These are phyloP conservation scores for Piezodorus guildinii DNA, from an alignment of 1,140 invertebrate species.

Conservation along the genomic window DNA sequence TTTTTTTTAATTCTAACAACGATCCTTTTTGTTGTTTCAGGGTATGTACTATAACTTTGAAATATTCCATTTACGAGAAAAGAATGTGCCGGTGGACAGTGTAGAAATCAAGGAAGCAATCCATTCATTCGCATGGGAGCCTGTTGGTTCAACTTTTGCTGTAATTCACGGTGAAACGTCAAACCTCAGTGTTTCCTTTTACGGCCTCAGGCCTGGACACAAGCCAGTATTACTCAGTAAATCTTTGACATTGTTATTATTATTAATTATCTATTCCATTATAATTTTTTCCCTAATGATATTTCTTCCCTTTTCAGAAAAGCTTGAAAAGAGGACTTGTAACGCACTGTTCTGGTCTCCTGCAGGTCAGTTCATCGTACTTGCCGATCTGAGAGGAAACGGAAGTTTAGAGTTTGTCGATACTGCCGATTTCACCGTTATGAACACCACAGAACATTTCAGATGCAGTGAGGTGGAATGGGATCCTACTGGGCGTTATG, in stretches of 20 bases:
- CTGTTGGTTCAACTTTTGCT: slow-evolving; percentile 87
- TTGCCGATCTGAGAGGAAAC: slow-evolving; percentile 76
- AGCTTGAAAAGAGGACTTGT: slow-evolving; percentile 81
- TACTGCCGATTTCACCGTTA: slow-evolving; percentile 86
- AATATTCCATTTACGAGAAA: slow-evolving; percentile 96
- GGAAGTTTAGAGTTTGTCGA: slow-evolving; percentile 91
- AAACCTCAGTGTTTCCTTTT: slow-evolving; percentile 84
- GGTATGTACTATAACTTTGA: slow-evolving; percentile 99
- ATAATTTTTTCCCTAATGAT: slow-evolving; percentile 23
- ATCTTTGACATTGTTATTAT: slow-evolving; percentile 27
- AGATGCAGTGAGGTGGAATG: slow-evolving; percentile 93
- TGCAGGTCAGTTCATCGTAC: slow-evolving; percentile 85
- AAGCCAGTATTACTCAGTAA: slow-evolving; percentile 72
- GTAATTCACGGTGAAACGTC: slow-evolving; percentile 90
- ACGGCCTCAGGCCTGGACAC: slow-evolving; percentile 77
- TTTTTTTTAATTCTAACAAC: no score
- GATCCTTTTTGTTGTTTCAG: slow-evolving; percentile 35
- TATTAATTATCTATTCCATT: slow-evolving; percentile 3
- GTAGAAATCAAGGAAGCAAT: slow-evolving; percentile 90
- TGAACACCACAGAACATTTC: slow-evolving; percentile 88
- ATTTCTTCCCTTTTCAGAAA: slow-evolving; percentile 42
- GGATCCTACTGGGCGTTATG: slow-evolving; percentile 98
- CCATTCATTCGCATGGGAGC: slow-evolving; percentile 97
- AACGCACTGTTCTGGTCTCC: slow-evolving; percentile 97
- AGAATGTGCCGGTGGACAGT: slow-evolving; percentile 95